Base-by-base conservation (phyloP, 92 coral and sea anemone species). In the Blastomussa wellsi region DNA sequence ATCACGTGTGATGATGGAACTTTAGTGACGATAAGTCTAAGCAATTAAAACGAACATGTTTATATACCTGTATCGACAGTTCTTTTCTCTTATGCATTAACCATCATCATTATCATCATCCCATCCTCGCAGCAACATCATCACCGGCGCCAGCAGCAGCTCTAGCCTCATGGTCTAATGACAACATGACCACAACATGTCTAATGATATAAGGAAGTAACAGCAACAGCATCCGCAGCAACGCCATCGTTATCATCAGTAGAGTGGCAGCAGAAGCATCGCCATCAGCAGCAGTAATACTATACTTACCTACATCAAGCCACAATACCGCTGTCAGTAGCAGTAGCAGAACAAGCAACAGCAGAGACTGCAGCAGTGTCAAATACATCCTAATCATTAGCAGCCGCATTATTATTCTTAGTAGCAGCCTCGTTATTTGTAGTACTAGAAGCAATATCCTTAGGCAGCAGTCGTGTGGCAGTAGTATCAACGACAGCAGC, bases 1-100 rank as follows among this genome's bases (percentile, higher is more conserved):
- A 42, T 74, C 36, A 48, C 82, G 48, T 78, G 84, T 55, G 93
- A 74, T 15, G 82, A 86, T 19, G 68, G 57, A 79, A 65, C 84
- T 89, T 79, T 64, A 17, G 82, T 85, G 62, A 73, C 16, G 33
- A 73, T 14, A 35, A 72, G 64, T 47, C 84, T 80, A 80, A 59
- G 39, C 41, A 19, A 42, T n/a, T 20, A 38, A 22, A 80, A 65
- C 28, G 60, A 44, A 49, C 31, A 44, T 5, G 44, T 17, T 67
- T 2, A 80, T 2, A 80, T 31, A 33, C 28, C 60, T 39, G 32
- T 7, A 64, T 22, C 3, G 33, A 5, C 38, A 35, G 42, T 69
- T 10, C 24, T 22, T 28, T 4, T 5, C 10, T 9, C 42, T 1
- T 35, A 10, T 8, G 6, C 36, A 44, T 19, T 36, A 17, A 38